Base-by-base conservation (phyloP, 1,140 invertebrate species). In the Liolophura sinensis region DNA sequence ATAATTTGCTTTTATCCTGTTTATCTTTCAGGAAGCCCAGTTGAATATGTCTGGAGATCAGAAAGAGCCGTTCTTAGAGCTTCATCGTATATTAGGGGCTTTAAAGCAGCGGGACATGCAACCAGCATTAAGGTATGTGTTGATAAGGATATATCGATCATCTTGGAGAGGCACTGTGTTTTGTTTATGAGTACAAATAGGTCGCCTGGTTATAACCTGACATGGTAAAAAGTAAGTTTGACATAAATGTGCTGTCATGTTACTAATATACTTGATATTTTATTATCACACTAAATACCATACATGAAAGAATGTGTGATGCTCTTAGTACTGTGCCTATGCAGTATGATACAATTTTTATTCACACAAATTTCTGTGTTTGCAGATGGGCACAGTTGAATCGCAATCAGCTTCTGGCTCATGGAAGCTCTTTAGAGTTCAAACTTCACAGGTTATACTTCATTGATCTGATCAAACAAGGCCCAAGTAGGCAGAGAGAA, bases 41-140 rank as follows among this genome's bases (percentile, higher is more conserved):
- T 86, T 94, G 65, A 86, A 88, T 70, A 86, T 90, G 64, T 90
- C 92, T 68, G 86, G 89, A 69, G 87, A 88, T 47, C 88, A 89
- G 73, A 92, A 92, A 81, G 91, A 93, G 76, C 92, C 92, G 27
- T 95, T 94, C 75, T 89, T 92, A 40, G 92, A 94, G 85, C 82
- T 96, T 55, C 94, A 95, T 84, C 86, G 89, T 71, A 95, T 96
- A 72, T 85, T 95, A 55, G 92, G 93, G 75, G 90, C 91, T 62
- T 85, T 96, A 59, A 92, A 92, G 78, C 88, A 90, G 60, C 88
- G 88, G 69, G 90, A 96, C 84, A 85, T 96, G 0, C 87, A 89
- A 55, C 93, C 93, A 20, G 94, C 94, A 1, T 84, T 97, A 52
- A 87, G 90, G 71, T 96, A 52, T 65, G 71, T 63, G 58, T 22